A percentile compares a stretch with the other conserved stretches of the same genome.
Evolutionary conservation across 2,113 vertebrate genomes (phyloP).

Genomic region (Epinephelus lanceolatus): DNA sequence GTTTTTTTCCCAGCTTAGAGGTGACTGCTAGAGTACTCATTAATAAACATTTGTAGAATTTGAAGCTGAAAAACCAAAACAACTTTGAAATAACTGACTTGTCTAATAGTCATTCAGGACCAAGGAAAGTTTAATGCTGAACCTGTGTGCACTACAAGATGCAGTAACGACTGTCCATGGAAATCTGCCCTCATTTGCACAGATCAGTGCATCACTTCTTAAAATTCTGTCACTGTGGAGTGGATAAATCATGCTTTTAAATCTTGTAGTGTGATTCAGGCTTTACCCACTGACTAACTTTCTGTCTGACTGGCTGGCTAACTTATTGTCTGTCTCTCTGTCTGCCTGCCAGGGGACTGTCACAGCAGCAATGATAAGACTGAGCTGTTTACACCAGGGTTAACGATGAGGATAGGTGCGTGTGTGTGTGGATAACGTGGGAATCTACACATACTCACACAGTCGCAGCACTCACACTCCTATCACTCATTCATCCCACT

Average conservation of each 20-base stretch:
- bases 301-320: neutral
- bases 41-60: neutral
- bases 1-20: too few relatives aligned
- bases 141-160: neutral
- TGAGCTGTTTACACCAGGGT: slow-evolving; percentile 62
- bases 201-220: neutral
- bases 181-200: neutral
- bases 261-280: neutral
- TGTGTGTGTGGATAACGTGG: slow-evolving; percentile 19
- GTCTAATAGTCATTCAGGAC: neutral
- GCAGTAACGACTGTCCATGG: neutral
- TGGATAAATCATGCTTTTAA: neutral
- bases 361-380: slow-evolving; percentile 54
- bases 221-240: neutral
- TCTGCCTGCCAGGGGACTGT: slow-evolving; percentile 46
- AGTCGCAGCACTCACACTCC: slow-evolving; percentile 39
- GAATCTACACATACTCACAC: slow-evolving; percentile 12
- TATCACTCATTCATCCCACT: slow-evolving; percentile 72
- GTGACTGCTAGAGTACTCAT: too few relatives aligned
- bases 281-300: neutral
- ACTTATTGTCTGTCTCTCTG: slow-evolving; percentile 2
- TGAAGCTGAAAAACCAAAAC: neutral
- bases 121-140: neutral
- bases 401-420: slow-evolving; percentile 25
- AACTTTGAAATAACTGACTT: neutral